Evolutionary conservation across 2,113 vertebrate species (phyloP), one percentile per base, ranked within the genome.

Genomic region (Burhinus oedicnemus): DNA sequence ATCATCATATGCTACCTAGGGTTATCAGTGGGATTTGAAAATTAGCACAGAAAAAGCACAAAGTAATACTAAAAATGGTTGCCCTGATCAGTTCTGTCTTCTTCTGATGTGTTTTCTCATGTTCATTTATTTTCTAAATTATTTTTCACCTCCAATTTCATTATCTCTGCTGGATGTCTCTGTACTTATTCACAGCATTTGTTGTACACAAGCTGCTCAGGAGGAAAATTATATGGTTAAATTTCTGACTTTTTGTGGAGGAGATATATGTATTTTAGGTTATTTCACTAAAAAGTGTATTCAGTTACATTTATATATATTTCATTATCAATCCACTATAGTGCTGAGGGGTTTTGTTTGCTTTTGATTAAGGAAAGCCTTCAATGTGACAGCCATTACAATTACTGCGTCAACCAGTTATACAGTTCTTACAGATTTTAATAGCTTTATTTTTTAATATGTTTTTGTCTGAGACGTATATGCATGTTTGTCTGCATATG

Each of bases 301-400:
- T 62, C 66, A 92, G 4, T 77, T 34, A 65, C 62, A 68, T 57
- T 80, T 6, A 51, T 30, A 15, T 55, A 44, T 38, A 61, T 54
- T 76, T 82, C 20, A 57, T 64, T 90, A 69, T 69, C 3, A 11
- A 60, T 64, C 21, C 26, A 65, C 15, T 74, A 38, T 21, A 23
- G 15, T 15, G 17, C 16, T 75, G 36, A 3, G 6, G 34, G 5
- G 2, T 83, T 93, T 77, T 71, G 29, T 47, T 90, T 62, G 8
- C 25, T 87, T 90, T 81, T 79, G 47, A 87, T 85, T 81, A 84
- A 71, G 64, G 79, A 76, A 96, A 89, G 18, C 30, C 64, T 92
- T 84, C 25, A 18, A 52, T 75, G 42, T 83, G 54, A 71, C 34
- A 80, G 55, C 4, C 47, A 81, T 47, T 62, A 89, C 19, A 92